Evolutionary conservation across 2,113 vertebrate species (phyloP).

Genomic region (Leptodactylus fuscus): DNA sequence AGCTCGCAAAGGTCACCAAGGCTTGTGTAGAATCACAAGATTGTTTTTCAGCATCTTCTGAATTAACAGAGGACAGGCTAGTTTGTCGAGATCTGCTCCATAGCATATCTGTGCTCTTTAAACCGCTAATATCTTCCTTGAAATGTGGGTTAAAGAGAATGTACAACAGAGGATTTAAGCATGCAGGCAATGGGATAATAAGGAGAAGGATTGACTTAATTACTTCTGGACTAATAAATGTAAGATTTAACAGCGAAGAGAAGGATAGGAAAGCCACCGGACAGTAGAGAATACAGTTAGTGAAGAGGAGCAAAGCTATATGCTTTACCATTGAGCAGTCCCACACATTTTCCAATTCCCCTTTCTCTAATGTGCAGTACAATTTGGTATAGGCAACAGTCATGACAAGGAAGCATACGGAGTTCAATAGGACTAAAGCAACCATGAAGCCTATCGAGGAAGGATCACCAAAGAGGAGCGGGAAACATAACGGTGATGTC

Average conservation of each 20-base stretch:
- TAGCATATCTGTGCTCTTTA: constrained; percentile 74
- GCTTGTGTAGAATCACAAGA: constrained; percentile 94
- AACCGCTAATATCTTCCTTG: constrained; percentile 83
- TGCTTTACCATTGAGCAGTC: constrained; percentile 89
- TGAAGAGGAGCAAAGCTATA: constrained; percentile 89
- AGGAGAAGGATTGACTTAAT: constrained; percentile 87
- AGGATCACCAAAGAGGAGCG: constrained; percentile 80
- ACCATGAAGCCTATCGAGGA: constrained; percentile 81
- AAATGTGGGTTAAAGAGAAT: constrained; percentile 91
- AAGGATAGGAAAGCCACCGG: constrained; percentile 91
- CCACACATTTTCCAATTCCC: constrained; percentile 78
- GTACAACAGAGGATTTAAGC: constrained; percentile 93
- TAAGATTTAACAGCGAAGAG: constrained; percentile 86
- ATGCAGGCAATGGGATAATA: constrained; percentile 86
- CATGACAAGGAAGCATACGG: constrained; percentile 88
- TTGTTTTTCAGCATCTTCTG: constrained; percentile 89
- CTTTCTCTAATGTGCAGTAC: constrained; percentile 84
- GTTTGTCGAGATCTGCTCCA: constrained; percentile 72
- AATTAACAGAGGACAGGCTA: constrained; percentile 79
- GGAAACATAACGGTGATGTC: constrained; percentile 85
- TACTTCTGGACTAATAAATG: constrained; percentile 83
- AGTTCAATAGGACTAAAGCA: constrained; percentile 87
- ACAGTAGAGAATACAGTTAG: constrained; percentile 91
- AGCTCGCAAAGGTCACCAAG: constrained; percentile 79
- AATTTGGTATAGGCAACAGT: constrained; percentile 85